A percentile compares a stretch with the other conserved stretches of the same genome.
phyloP scores from a whole-genome alignment of 1,140 invertebrate genomes.

The Atta texana region DNA sequence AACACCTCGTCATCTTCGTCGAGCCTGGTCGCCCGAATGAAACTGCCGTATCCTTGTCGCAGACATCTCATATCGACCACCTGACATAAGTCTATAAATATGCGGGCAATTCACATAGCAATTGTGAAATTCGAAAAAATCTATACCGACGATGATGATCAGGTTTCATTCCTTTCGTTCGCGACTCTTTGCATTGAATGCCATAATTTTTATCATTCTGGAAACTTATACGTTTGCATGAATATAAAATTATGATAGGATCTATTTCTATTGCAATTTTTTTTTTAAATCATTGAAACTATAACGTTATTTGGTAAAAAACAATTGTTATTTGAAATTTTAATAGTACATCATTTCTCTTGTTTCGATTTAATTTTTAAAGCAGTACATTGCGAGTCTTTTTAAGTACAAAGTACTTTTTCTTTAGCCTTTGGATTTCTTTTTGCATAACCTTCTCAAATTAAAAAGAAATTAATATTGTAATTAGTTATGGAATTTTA shows the following conservation, averaged over 20 bases:
- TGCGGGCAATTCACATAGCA: conserved; percentile 61
- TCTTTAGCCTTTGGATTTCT: not conserved
- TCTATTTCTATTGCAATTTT: not conserved
- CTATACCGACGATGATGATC: not conserved
- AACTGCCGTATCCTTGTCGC: conserved; percentile 62
- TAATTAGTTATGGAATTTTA: not conserved
- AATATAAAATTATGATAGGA: not conserved
- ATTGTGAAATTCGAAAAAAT: conserved; percentile 68
- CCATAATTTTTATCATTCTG: not conserved
- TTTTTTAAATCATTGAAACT: not conserved
- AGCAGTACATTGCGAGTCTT: not conserved
- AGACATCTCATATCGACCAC: conserved; percentile 65
- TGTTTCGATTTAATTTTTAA: not conserved
- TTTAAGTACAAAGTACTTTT: not conserved
- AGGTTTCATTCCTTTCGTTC: not conserved
- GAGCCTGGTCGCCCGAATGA: conserved; percentile 64
- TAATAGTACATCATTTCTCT: not conserved
- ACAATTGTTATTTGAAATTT: not conserved
- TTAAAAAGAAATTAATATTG: not conserved
- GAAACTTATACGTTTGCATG: not conserved
- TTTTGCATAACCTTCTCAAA: not conserved
- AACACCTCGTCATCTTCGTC: conserved; percentile 68
- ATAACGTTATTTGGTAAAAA: too few relatives aligned
- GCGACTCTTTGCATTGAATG: not conserved
- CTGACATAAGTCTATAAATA: conserved; percentile 76